These are phyloP conservation scores for Psittacula derbiana DNA, from an alignment of 2,797 vertebrate species.

Conservation along the genomic window DNA sequence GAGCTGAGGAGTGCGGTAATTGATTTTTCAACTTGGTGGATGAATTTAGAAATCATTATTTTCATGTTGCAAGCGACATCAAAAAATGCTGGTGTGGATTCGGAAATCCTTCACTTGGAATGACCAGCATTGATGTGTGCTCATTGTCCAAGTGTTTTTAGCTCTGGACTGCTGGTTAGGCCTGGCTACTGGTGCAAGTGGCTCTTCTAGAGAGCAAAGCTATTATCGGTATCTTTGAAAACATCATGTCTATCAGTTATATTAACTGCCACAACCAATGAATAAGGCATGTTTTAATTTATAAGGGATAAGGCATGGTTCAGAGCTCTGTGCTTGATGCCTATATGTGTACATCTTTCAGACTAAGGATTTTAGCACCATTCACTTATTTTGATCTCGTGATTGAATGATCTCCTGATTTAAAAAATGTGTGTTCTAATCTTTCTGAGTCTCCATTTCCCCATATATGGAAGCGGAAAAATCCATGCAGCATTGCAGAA, in stretches of 20 bases:
- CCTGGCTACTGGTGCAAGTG: not conserved
- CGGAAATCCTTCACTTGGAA: not conserved
- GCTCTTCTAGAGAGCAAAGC: not conserved
- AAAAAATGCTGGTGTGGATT: not conserved
- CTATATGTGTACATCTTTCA: not conserved
- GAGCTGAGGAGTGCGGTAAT: conserved; percentile 14
- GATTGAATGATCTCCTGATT: not conserved
- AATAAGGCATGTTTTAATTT: not conserved
- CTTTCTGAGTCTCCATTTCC: not conserved
- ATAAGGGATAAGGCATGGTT: not conserved
- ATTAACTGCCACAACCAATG: not conserved
- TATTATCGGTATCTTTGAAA: not conserved
- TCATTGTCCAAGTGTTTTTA: not conserved
- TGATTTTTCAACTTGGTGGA: conserved; percentile 32
- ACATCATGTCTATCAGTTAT: not conserved
- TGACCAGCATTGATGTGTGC: not conserved
- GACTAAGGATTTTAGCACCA: not conserved
- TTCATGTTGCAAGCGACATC: not conserved
- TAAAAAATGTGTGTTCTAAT: not conserved
- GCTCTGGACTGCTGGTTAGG: not conserved
- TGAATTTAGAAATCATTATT: conserved; percentile 27
- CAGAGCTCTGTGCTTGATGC: not conserved
- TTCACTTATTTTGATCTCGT: not conserved
- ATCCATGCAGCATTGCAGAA: not conserved
- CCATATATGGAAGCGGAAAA: not conserved